Evolutionary conservation across 37 sponge, comb jelly and placozoan species (phyloP).

Genomic region (Agelas oroides): DNA sequence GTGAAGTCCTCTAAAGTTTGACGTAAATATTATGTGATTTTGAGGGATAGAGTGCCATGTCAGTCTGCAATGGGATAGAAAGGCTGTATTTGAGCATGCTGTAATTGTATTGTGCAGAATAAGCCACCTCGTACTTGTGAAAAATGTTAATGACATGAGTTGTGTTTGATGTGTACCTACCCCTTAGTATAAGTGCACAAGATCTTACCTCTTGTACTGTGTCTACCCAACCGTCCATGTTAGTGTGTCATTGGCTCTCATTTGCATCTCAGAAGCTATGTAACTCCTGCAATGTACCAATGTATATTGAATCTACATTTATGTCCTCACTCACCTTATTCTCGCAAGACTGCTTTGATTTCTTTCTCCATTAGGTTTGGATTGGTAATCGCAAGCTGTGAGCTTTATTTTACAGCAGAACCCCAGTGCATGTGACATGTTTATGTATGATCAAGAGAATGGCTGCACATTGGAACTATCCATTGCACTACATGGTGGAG

Average conservation of each 20-base stretch:
- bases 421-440: too few species aligned
- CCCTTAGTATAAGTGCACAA: neutral
- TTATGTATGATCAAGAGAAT: too few species aligned
- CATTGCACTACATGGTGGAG: too few species aligned
- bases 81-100: neutral
- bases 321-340: neutral
- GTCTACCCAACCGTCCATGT: conserved; percentile 59
- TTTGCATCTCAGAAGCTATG: conserved; percentile 58
- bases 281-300: conserved; percentile 53
- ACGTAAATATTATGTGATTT: too few species aligned
- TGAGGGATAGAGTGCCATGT: too few species aligned
- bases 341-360: conserved; percentile 69
- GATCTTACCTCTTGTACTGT: conserved; percentile 43
- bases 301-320: neutral
- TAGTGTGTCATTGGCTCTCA: conserved; percentile 50
- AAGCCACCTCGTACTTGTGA: conserved; percentile 51
- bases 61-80: conserved; percentile 36
- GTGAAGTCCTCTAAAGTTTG: too few species aligned
- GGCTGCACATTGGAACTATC: too few species aligned
- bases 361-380: too few species aligned
- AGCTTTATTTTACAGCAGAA: too few species aligned
- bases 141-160: conserved; percentile 45
- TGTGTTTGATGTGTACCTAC: neutral
- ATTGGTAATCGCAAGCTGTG: too few species aligned
- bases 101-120: neutral